These are phyloP conservation scores for Melanchra persicariae DNA, from an alignment of 2,888 invertebrate species.

Conservation along the genomic window DNA sequence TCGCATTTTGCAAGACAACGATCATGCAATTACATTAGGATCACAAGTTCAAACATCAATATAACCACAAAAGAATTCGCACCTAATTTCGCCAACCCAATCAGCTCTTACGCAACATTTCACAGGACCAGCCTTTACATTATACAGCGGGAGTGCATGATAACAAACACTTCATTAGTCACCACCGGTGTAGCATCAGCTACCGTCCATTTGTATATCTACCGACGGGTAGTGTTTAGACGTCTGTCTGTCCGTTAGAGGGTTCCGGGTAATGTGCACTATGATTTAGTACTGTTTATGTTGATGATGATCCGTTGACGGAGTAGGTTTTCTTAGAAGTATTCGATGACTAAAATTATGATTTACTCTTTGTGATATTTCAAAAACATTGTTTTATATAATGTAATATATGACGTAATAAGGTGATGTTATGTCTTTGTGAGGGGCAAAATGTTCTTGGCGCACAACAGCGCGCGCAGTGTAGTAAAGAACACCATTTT, in stretches of 20 bases:
- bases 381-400: not conserved
- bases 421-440: too few species aligned
- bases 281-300: constrained; percentile 40
- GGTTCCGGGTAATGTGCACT: constrained; percentile 36
- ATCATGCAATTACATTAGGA: too few species aligned
- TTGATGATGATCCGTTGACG: not conserved
- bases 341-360: not conserved
- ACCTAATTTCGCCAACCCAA: not conserved
- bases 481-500: too few species aligned
- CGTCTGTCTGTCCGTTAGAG: constrained; percentile 40
- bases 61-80: not conserved
- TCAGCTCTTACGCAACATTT: not conserved
- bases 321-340: constrained; percentile 14
- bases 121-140: constrained; percentile 16
- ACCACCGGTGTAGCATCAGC: constrained; percentile 28
- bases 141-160: constrained; percentile 27
- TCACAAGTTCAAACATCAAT: too few species aligned
- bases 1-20: too few species aligned
- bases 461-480: too few species aligned
- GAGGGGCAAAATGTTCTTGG: too few species aligned
- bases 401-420: not conserved
- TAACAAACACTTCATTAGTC: constrained; percentile 57
- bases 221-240: constrained; percentile 47
- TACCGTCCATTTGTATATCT: constrained; percentile 33
- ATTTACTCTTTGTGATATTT: not conserved